phyloP scores from a whole-genome alignment of 1,140 invertebrate species.

The Bradynema listronoti region DNA sequence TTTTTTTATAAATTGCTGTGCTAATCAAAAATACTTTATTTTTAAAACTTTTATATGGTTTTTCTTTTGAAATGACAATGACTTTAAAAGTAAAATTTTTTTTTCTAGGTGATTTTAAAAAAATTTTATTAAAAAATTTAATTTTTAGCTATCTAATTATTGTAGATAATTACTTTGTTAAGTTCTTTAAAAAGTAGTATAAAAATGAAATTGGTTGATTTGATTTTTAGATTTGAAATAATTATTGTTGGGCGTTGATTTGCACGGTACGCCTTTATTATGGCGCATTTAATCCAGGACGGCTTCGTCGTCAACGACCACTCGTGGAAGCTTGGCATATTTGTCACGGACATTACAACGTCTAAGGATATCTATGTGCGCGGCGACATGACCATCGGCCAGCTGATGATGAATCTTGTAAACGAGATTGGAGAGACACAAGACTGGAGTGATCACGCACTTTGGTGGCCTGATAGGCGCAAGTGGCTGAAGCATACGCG shows the following conservation, averaged over 20 bases:
- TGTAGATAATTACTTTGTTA: neutral
- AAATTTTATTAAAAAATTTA: no score
- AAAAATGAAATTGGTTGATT: no score
- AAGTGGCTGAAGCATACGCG: constrained; percentile 85
- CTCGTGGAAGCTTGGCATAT: constrained; percentile 88
- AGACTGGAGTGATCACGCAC: constrained; percentile 71
- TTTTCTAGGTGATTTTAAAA: no score
- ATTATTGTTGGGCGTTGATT: no score
- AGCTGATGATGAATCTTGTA: constrained; percentile 93
- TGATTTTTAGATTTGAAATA: no score
- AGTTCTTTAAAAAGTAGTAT: no score
- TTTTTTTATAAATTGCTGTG: no score
- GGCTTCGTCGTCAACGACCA: constrained; percentile 67
- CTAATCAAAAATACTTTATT: no score
- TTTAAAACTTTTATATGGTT: constrained; percentile 20
- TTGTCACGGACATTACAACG: constrained; percentile 86
- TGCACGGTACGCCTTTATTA: no score
- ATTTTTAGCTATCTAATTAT: no score
- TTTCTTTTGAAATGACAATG: no score
- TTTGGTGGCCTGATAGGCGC: constrained; percentile 96
- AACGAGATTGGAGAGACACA: constrained; percentile 70
- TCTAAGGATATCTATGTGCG: constrained; percentile 85
- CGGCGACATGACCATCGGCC: constrained; percentile 94
- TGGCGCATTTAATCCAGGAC: constrained; percentile 50
- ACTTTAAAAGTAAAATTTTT: no score